Base-by-base conservation (phyloP, 2,797 vertebrate species). In the Enteromius unitaeniatus region DNA sequence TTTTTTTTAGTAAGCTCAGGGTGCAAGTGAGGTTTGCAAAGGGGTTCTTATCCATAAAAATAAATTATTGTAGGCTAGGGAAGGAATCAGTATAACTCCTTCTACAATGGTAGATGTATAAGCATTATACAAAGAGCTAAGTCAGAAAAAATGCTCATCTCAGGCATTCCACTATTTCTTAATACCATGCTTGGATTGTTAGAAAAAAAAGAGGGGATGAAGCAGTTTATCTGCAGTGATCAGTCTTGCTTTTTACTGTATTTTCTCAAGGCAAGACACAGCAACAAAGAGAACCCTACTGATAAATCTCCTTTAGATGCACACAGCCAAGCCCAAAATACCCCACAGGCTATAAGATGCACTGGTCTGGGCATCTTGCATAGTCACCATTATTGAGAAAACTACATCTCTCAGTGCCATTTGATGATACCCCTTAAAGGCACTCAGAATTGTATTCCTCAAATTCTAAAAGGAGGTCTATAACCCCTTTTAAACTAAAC, bases 361-460 rank as follows among this genome's bases (percentile, higher is more conserved):
- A 23, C 15, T 65, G 64, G 6, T 15, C 64, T 65, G 64, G 40
- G 6, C 64, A 77, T 65, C 26, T 55, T 77, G 51, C 68, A 77
- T 84, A 60, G 42, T 60, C 17, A 53, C 7, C 62, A 15, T 82
- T 79, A 78, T 62, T 83, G 53, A 78, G 21, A 45, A 72, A 64
- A 40, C 75, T 28, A 84, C 53, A 76, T 75, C 10, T 84, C 53
- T 78, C 55, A 23, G 17, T 83, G 81, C n/a, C 72, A 78, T 83
- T 81, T 87, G 60, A 78, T 28, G 55, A 73, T 58, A 21, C 49
- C 42, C 58, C 23, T n/a, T 58, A 73, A 4, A 40, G 31, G 42
- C 70, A 31, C 11, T 79, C 26, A 40, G 28, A 62, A 28, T 42
- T 47, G 14, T 62, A 81, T 77, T 55, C 47, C 40, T 40, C 19